Evolutionary conservation across 2,888 invertebrate species (phyloP).

Genomic region (Hydrotaea diabolus): DNA sequence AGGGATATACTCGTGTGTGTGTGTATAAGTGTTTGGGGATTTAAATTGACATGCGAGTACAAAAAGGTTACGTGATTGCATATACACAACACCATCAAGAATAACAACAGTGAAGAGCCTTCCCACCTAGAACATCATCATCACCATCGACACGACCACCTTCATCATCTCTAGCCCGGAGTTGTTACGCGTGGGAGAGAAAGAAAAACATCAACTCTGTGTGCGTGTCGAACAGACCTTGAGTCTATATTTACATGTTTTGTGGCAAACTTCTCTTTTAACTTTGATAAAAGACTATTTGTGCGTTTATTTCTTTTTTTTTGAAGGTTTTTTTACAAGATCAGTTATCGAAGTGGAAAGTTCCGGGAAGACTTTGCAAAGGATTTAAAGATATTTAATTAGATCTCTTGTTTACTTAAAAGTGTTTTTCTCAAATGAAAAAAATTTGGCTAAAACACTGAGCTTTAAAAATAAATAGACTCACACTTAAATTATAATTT

Average conservation of each 20-base stretch:
- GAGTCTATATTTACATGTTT: neutral
- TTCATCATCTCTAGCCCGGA: neutral
- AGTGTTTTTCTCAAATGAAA: too few species aligned
- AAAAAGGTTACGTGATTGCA: conserved; percentile 56
- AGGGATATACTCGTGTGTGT: conserved; percentile 8
- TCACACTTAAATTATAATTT: too few species aligned
- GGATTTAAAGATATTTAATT: too few species aligned
- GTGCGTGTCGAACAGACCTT: conserved; percentile 18
- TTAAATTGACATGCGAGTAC: conserved; percentile 61
- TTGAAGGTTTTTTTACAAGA: neutral
- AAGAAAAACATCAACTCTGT: conserved; percentile 20
- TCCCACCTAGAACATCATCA: neutral
- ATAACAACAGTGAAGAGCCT: conserved; percentile 38
- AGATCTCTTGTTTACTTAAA: too few species aligned
- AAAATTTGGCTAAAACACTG: too few species aligned
- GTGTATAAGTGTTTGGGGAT: conserved; percentile 58
- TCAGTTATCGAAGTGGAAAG: too few species aligned
- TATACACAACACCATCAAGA: conserved; percentile 46
- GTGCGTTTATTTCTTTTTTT: neutral
- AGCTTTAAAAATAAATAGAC: too few species aligned
- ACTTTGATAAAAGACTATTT: neutral
- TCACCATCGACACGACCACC: neutral
- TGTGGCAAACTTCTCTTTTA: conserved; percentile 15
- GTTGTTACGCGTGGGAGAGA: neutral
- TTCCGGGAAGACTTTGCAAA: too few species aligned